Percentiles rank a stretch among this genome's conserved stretches.
These are phyloP conservation scores for Nephrotoma flavescens DNA, from an alignment of 2,888 invertebrate genomes.

Conservation along the genomic window DNA sequence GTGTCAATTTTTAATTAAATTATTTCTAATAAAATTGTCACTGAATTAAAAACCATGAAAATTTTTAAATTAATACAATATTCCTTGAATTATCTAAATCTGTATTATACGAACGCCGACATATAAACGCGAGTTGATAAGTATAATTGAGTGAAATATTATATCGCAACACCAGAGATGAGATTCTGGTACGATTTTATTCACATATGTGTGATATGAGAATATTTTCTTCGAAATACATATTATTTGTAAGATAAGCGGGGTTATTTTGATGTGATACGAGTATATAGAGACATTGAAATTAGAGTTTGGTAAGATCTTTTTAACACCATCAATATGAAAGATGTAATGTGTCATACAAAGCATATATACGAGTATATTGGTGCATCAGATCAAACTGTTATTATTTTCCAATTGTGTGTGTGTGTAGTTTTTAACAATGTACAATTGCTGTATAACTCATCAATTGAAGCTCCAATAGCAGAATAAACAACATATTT, in stretches of 20 bases:
- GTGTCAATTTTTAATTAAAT: background rate
- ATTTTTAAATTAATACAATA: background rate
- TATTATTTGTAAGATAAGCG: background rate
- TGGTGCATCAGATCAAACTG: background rate
- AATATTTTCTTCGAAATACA: background rate
- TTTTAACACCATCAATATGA: background rate
- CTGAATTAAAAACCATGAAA: background rate
- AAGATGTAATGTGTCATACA: background rate
- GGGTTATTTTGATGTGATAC: background rate
- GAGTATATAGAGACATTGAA: background rate
- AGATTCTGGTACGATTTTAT: background rate
- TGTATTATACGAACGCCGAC: background rate
- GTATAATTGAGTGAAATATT: background rate
- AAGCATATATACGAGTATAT: background rate
- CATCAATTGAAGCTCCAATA: background rate
- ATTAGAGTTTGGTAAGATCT: no score
- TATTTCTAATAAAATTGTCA: background rate
- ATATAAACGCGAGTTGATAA: background rate
- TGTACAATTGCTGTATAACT: background rate
- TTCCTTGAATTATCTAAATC: background rate
- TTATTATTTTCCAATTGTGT: background rate
- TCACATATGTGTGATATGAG: background rate
- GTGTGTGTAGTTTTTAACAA: background rate
- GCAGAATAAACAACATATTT: background rate
- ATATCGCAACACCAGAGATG: background rate